phyloP scores from a whole-genome alignment of 2,888 invertebrate genomes.

The Adineta ricciae region DNA sequence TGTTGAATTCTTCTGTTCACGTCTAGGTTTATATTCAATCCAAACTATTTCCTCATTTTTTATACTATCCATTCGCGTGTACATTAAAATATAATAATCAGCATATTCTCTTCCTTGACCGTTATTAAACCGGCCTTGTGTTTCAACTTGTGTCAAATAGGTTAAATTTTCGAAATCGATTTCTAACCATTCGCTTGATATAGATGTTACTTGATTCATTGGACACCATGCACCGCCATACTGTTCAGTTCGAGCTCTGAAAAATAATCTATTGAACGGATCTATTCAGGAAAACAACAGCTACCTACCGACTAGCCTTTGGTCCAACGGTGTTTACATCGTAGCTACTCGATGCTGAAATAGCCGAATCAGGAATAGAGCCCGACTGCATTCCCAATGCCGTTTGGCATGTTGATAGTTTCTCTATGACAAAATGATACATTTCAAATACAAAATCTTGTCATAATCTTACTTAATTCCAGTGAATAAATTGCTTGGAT shows the following conservation, averaged over 20 bases:
- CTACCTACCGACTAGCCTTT: conserved; percentile 68
- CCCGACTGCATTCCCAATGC: conserved; percentile 77
- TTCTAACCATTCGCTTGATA: conserved; percentile 67
- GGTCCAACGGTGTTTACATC: conserved; percentile 74
- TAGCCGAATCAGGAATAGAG: conserved; percentile 67
- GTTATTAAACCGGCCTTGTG: conserved; percentile 83
- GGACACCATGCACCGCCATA: conserved; percentile 89
- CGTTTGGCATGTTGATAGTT: conserved; percentile 57
- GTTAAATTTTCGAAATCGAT: conserved; percentile 67
- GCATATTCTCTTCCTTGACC: conserved; percentile 55
- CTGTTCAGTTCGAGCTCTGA: conserved; percentile 68
- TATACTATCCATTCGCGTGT: background rate
- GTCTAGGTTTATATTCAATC: background rate
- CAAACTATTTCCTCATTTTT: background rate
- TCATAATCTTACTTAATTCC: background rate
- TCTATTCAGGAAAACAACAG: no score
- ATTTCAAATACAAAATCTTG: background rate
- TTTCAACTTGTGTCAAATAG: conserved; percentile 72
- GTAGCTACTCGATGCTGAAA: conserved; percentile 73
- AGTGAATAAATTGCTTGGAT: background rate
- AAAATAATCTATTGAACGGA: no score
- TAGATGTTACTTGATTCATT: conserved; percentile 61
- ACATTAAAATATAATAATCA: conserved; percentile 6
- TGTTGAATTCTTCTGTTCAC: background rate
- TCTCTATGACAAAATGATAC: background rate